Evolutionary conservation across 2,888 invertebrate species (phyloP).

Genomic region (Arrhopalites spinosus): DNA sequence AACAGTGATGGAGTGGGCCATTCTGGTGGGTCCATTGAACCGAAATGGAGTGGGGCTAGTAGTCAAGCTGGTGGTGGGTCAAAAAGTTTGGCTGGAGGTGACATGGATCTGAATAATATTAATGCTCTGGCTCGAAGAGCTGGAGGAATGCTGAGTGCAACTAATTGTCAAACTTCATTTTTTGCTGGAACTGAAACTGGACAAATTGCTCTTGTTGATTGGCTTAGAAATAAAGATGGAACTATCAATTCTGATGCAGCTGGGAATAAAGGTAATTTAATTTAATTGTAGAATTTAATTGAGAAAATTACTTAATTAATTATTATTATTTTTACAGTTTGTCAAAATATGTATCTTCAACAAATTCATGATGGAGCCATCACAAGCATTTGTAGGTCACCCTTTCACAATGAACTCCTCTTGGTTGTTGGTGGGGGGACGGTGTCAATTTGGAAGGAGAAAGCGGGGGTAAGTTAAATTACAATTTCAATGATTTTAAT

Average conservation of each 20-base stretch:
- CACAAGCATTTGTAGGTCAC: slow-evolving; percentile 67
- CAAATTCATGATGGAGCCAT: slow-evolving; percentile 74
- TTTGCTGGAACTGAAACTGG: slow-evolving; percentile 52
- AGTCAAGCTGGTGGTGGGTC: not conserved
- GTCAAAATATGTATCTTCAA: slow-evolving; percentile 45
- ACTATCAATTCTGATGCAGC: slow-evolving; percentile 41
- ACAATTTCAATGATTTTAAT: too few relatives aligned
- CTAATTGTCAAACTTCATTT: slow-evolving; percentile 40
- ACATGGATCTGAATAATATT: slow-evolving; percentile 12
- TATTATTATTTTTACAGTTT: slow-evolving; percentile 16
- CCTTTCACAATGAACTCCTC: slow-evolving; percentile 67
- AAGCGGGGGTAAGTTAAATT: slow-evolving; percentile 63
- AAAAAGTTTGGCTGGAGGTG: slow-evolving; percentile 4
- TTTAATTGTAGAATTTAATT: not conserved
- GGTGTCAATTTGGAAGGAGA: slow-evolving; percentile 76
- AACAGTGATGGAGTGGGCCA: not conserved
- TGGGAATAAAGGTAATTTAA: slow-evolving; percentile 42
- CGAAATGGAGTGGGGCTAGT: not conserved
- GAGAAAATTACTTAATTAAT: not conserved
- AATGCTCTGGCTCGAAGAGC: slow-evolving; percentile 3
- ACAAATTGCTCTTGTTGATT: slow-evolving; percentile 48
- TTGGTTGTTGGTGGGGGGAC: slow-evolving; percentile 76
- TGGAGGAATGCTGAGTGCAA: slow-evolving; percentile 14
- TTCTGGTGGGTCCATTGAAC: not conserved
- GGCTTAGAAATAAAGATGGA: slow-evolving; percentile 52